Conservation (phyloP, 1,140 invertebrate species). For the honey bee (Apis mellifera) region DNA sequence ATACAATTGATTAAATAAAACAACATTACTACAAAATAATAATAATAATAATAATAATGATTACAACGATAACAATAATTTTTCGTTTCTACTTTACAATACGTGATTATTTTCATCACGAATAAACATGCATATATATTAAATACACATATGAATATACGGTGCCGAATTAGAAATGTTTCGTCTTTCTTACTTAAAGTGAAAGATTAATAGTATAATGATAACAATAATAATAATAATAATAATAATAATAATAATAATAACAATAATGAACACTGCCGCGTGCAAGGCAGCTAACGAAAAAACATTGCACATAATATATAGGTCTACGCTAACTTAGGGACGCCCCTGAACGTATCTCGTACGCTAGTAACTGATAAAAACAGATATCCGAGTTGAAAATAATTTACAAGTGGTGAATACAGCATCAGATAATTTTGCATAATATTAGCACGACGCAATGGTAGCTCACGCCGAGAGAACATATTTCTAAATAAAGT, state of each 20-base stretch:
- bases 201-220: slow-evolving; percentile 11
- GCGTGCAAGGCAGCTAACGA: slow-evolving; percentile 68
- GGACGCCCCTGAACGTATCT: slow-evolving; percentile 72
- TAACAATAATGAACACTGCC: slow-evolving; percentile 59
- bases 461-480: slow-evolving; percentile 39
- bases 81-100: slow-evolving; percentile 22
- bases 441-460: slow-evolving; percentile 57
- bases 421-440: slow-evolving; percentile 42
- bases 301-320: slow-evolving; percentile 52
- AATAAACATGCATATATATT: slow-evolving; percentile 41
- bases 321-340: slow-evolving; percentile 70
- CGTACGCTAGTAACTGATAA: slow-evolving; percentile 43
- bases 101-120: slow-evolving; percentile 20
- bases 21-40: slow-evolving; percentile 33
- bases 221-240: neutral
- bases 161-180: slow-evolving; percentile 18
- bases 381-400: slow-evolving; percentile 29
- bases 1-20: slow-evolving; percentile 16
- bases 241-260: slow-evolving; percentile 10
- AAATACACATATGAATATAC: slow-evolving; percentile 36
- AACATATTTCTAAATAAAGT: slow-evolving; percentile 10
- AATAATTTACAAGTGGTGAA: slow-evolving; percentile 50
- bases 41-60: neutral
- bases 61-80: slow-evolving; percentile 3
- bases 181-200: neutral